Base-by-base conservation (phyloP, 2,888 invertebrate species). In the Pseudanteris insignis region DNA sequence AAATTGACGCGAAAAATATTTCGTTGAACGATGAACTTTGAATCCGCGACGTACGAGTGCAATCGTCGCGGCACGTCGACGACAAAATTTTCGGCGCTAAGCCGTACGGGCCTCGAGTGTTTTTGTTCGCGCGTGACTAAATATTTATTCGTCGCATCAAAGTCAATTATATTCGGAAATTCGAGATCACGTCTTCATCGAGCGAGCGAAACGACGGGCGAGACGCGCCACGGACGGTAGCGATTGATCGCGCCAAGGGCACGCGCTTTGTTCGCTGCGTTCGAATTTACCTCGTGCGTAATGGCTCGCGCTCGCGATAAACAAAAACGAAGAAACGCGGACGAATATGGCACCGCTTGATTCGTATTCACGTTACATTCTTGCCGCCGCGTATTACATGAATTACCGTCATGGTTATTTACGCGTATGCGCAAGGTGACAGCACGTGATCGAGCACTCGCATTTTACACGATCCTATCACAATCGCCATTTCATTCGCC, bases 211-310 rank as follows among this genome's bases (percentile, higher is more conserved):
- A 65, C 65, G 51, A 58, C 60, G 61, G 71, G n/a, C 65, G 67
- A 71, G 69, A 69, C 69, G 65, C 64, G 67, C 61, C 41, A 60
- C 63, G 64, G 64, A 63, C 55, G 55, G 62, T 55, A 68, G 71
- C 67, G 73, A 77, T 77, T 76, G 75, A 77, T 78, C 77, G 77
- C 71, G 67, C 71, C 76, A 75, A 75, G 76, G 77, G 73, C 74
- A 74, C 30, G 70, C 63, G 70, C 70, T 67, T 68, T 73, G 73
- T 70, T 63, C 60, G 60, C 65, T 65, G 72, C 72, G 76, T 77
- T 76, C 69, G 70, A 76, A 76, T 77, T 78, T 74, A 68, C 65
- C 66, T 66, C 63, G 65, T 65, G 55, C 69, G 67, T 72, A 70
- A 72, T 70, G 65, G 66, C 61, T 58, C 43, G 65, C 63, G 37